Conservation (phyloP, 2,888 invertebrate species). For the Pachymerium ferrugineum region DNA sequence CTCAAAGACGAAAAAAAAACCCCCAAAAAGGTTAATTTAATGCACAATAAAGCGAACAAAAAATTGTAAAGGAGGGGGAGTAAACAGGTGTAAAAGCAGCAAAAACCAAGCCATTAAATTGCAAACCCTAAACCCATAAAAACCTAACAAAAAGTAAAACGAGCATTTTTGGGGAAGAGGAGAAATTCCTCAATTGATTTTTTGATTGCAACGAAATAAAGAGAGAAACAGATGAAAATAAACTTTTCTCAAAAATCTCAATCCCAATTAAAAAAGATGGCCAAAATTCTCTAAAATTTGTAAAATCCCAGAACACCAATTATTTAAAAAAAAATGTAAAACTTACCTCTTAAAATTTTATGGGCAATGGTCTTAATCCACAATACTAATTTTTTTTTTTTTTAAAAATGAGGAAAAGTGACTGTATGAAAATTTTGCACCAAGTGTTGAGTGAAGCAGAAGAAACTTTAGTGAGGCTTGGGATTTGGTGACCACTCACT, state of each 20-base stretch:
- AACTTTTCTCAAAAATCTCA: background rate
- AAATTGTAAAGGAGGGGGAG: too few relatives aligned
- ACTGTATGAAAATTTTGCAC: background rate
- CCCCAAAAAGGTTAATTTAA: background rate
- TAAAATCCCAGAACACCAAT: too few relatives aligned
- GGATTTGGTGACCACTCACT: slow-evolving; percentile 18
- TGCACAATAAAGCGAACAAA: background rate
- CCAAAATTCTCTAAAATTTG: too few relatives aligned
- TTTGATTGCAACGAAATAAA: background rate
- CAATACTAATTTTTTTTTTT: too few relatives aligned
- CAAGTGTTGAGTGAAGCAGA: background rate
- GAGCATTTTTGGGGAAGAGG: too few relatives aligned
- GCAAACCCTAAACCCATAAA: slow-evolving; percentile 14
- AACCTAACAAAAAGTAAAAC: background rate
- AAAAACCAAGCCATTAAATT: background rate
- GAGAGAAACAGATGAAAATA: background rate
- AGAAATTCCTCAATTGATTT: background rate
- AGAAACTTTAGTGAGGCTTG: slow-evolving; percentile 8
- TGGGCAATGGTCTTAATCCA: slow-evolving; percentile 3
- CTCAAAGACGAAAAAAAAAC: background rate
- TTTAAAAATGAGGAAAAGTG: background rate
- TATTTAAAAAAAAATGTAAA: too few relatives aligned
- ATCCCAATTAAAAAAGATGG: background rate
- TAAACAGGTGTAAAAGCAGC: background rate
- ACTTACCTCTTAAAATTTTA: too few relatives aligned